These are phyloP conservation scores for Geodia barretti DNA, from an alignment of 37 sponge, comb jelly and placozoan species.

Conservation along the genomic window DNA sequence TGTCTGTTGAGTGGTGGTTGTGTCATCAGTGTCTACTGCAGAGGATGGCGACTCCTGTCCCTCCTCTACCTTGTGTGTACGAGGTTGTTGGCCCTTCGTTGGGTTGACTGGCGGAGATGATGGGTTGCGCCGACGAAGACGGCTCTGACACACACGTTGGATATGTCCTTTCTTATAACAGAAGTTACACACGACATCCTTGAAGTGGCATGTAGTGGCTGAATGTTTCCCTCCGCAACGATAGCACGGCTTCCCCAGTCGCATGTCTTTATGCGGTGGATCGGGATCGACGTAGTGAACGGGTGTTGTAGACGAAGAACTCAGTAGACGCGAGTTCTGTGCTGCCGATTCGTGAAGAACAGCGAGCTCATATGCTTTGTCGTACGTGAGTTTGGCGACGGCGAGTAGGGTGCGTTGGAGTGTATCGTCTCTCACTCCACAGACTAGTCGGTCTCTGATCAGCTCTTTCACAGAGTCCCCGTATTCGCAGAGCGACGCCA, in stretches of 20 bases:
- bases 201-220: slow-evolving; percentile 8
- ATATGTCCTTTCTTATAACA: slow-evolving; percentile 19
- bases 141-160: slow-evolving; percentile 15
- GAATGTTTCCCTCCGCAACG: slow-evolving; percentile 23
- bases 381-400: slow-evolving; percentile 15
- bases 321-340: not conserved
- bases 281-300: no score
- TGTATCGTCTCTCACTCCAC: slow-evolving; percentile 9
- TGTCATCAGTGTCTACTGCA: no score
- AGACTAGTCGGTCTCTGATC: slow-evolving; percentile 33
- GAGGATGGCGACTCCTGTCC: not conserved
- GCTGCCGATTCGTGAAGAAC: slow-evolving; percentile 13
- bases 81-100: not conserved
- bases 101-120: not conserved
- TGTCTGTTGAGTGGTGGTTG: no score
- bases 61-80: slow-evolving; percentile 12
- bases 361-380: slow-evolving; percentile 1
- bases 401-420: slow-evolving; percentile 17
- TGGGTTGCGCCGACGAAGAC: not conserved
- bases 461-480: slow-evolving; percentile 6
- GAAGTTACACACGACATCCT: slow-evolving; percentile 12
- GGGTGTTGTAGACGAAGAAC: not conserved
- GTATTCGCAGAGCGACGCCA: slow-evolving; percentile 19
- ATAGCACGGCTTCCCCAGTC: slow-evolving; percentile 1
- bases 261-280: no score